These are phyloP conservation scores for Hipposideros armiger DNA, from an alignment of 2,113 vertebrate genomes.

Conservation along the genomic window DNA sequence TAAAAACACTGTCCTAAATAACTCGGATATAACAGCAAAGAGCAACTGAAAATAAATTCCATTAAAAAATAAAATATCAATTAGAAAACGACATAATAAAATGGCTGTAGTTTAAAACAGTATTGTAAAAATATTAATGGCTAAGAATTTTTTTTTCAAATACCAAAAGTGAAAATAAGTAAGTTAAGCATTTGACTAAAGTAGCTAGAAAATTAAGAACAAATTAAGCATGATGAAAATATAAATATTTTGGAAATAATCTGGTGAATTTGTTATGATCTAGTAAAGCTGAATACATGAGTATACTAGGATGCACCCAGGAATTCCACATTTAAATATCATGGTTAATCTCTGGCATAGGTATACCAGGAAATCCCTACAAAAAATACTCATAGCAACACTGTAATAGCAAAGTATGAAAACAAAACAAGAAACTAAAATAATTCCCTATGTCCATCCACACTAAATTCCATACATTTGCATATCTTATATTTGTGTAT, in stretches of 20 bases:
- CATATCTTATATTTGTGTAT: neutral
- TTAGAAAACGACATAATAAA: neutral
- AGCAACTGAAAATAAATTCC: neutral
- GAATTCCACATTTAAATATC: neutral
- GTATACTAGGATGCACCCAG: neutral
- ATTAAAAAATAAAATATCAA: neutral
- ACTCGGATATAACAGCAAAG: conserved; percentile 12
- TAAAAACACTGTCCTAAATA: conserved; percentile 5
- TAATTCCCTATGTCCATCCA: conserved; percentile 1
- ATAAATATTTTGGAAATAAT: conserved; percentile 21
- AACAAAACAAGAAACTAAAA: neutral
- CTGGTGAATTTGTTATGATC: neutral
- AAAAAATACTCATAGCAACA: neutral
- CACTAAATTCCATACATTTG: neutral
- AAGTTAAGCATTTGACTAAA: conserved; percentile 7
- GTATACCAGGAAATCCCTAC: neutral
- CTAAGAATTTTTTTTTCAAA: conserved; percentile 15
- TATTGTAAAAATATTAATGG: neutral
- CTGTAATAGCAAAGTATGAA: neutral
- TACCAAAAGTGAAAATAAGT: conserved; percentile 33
- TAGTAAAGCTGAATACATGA: neutral
- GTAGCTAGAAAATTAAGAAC: conserved; percentile 2
- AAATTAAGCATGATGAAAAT: conserved; percentile 36
- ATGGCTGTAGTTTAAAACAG: neutral
- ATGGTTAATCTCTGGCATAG: neutral